Conservation (phyloP, 1,140 invertebrate genomes). For the Pteromalus puparum region DNA sequence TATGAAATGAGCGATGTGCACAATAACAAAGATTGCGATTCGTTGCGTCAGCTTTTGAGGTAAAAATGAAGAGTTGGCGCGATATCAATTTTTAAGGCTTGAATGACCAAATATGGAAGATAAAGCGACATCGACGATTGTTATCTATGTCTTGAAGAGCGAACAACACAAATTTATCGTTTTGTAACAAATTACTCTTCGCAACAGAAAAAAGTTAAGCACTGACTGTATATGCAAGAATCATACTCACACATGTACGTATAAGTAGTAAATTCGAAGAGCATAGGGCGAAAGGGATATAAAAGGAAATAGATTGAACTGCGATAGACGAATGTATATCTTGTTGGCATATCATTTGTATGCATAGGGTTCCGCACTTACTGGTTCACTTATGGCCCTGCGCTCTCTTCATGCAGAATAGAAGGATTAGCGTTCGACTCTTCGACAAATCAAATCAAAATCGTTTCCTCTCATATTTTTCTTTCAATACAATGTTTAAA, state of each 20-base stretch:
- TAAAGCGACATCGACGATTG: too few relatives aligned
- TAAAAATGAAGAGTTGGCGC: too few relatives aligned
- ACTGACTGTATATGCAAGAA: not conserved
- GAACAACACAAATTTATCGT: too few relatives aligned
- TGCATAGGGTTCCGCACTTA: constrained; percentile 24
- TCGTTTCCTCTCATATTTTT: not conserved
- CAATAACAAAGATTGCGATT: too few relatives aligned
- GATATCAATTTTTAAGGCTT: too few relatives aligned
- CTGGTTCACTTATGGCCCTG: not conserved
- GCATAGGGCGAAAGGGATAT: not conserved
- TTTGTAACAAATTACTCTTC: not conserved
- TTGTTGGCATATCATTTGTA: constrained; percentile 42
- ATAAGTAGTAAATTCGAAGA: not conserved
- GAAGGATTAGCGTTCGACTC: not conserved
- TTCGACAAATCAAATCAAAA: not conserved
- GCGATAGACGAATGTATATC: constrained; percentile 27
- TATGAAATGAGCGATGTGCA: too few relatives aligned
- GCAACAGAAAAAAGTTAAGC: too few relatives aligned
- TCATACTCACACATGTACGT: not conserved
- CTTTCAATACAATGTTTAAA: too few relatives aligned
- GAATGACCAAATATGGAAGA: too few relatives aligned
- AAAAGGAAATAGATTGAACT: constrained; percentile 36
- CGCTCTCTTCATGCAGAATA: not conserved
- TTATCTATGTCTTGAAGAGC: too few relatives aligned
- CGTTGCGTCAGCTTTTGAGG: too few relatives aligned